phyloP scores from a whole-genome alignment of 1,140 invertebrate genomes.

The Rhyzopertha dominica region DNA sequence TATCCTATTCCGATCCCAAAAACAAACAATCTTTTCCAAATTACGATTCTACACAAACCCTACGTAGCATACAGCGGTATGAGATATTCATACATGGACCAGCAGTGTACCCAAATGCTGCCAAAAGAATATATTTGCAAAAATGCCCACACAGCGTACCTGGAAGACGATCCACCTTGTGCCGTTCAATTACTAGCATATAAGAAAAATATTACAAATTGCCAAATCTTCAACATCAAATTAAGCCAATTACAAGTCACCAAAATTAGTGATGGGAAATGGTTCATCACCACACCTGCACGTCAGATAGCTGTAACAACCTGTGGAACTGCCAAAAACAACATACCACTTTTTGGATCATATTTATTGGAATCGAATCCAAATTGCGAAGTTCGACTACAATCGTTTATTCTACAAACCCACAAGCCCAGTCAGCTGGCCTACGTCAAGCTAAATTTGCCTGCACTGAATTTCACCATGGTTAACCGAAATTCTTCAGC shows the following conservation, averaged over 20 bases:
- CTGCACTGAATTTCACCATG: too few relatives aligned
- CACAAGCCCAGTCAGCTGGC: slow-evolving; percentile 2
- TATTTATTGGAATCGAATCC: slow-evolving; percentile 9
- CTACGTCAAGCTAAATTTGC: slow-evolving; percentile 5
- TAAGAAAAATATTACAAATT: slow-evolving; percentile 9
- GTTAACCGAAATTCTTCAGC: too few relatives aligned
- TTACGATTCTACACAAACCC: slow-evolving; percentile 12
- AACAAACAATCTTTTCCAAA: slow-evolving; percentile 5
- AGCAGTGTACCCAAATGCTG: slow-evolving; percentile 6
- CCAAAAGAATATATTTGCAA: slow-evolving; percentile 6
- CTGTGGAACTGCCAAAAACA: slow-evolving; percentile 7
- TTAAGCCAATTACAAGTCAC: slow-evolving; percentile 1
- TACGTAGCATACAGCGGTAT: slow-evolving; percentile 8
- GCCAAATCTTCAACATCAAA: slow-evolving; percentile 9
- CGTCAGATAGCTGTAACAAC: neutral
- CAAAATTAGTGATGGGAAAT: slow-evolving; percentile 13
- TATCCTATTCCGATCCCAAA: slow-evolving; percentile 9
- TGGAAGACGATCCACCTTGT: slow-evolving; percentile 10
- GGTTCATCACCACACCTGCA: slow-evolving; percentile 5
- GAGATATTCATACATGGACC: slow-evolving; percentile 8
- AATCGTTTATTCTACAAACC: slow-evolving; percentile 7
- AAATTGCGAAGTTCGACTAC: slow-evolving; percentile 7
- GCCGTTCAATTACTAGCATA: slow-evolving; percentile 8
- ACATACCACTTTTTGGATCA: slow-evolving; percentile 5
- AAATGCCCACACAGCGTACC: neutral